Conservation (phyloP, 2,888 invertebrate species). For the Gymnosoma rotundatum region DNA sequence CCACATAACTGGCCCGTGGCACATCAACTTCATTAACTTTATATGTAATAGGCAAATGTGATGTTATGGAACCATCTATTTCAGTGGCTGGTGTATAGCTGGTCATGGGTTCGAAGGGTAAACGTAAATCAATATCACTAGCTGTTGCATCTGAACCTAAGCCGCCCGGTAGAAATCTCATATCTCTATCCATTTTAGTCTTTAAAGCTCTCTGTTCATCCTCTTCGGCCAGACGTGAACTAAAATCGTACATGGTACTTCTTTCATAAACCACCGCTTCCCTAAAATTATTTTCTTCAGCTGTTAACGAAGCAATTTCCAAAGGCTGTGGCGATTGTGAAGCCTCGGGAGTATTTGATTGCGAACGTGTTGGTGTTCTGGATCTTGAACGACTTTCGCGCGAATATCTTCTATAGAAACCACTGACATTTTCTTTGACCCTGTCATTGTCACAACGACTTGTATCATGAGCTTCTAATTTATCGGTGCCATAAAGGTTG, state of each 20-base stretch:
- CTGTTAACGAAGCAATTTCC: neutral
- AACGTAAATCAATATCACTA: slow-evolving; percentile 89
- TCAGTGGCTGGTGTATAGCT: slow-evolving; percentile 93
- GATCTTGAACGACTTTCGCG: slow-evolving; percentile 74
- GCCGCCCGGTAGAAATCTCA: slow-evolving; percentile 72
- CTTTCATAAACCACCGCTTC: slow-evolving; percentile 75
- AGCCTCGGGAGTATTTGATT: slow-evolving; percentile 73
- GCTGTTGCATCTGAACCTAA: slow-evolving; percentile 43
- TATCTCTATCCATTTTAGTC: slow-evolving; percentile 76
- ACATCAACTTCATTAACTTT: slow-evolving; percentile 85
- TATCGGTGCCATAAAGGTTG: slow-evolving; percentile 39
- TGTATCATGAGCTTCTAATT: slow-evolving; percentile 18
- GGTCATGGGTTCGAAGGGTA: slow-evolving; percentile 91
- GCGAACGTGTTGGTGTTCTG: slow-evolving; percentile 74
- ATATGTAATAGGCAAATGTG: slow-evolving; percentile 89
- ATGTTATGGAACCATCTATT: slow-evolving; percentile 91
- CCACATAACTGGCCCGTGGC: slow-evolving; percentile 89
- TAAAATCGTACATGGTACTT: slow-evolving; percentile 79
- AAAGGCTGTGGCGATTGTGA: slow-evolving; percentile 75
- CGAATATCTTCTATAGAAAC: slow-evolving; percentile 62
- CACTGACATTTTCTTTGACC: slow-evolving; percentile 44
- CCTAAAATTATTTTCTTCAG: slow-evolving; percentile 19
- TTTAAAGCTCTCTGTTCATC: slow-evolving; percentile 71
- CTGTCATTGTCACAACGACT: slow-evolving; percentile 13
- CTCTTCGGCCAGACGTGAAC: slow-evolving; percentile 71